A percentile compares a stretch with the other conserved stretches of the same genome.
Evolutionary conservation across 92 coral and sea anemone genomes (phyloP).

Genomic region (Phenganax marumi): DNA sequence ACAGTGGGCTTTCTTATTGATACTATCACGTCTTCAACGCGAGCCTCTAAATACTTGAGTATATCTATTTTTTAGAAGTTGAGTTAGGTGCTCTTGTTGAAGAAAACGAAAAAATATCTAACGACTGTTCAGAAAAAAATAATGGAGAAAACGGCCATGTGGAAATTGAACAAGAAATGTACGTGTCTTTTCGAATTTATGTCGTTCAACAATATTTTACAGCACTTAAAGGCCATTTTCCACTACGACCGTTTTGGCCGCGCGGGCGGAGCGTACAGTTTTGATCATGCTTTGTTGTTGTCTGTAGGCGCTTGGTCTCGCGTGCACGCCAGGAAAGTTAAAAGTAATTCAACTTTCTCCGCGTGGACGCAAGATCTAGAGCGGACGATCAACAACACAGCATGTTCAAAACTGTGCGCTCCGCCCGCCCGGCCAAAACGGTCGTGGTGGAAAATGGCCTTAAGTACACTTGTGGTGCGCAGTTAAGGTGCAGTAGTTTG

Average conservation of each 20-base stretch:
- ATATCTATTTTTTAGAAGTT: background rate
- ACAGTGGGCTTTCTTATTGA: background rate
- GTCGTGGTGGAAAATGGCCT: too few species aligned
- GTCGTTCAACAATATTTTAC: background rate
- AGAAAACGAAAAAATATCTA: conserved; percentile 10
- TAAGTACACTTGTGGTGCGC: background rate
- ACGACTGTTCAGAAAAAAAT: conserved; percentile 4
- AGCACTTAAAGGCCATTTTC: background rate
- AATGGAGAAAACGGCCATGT: conserved; percentile 12
- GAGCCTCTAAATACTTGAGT: background rate
- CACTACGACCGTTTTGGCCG: too few species aligned
- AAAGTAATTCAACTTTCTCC: too few species aligned
- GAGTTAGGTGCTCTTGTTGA: conserved; percentile 19
- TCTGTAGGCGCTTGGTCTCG: too few species aligned
- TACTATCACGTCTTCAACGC: background rate
- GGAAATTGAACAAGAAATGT: conserved; percentile 15
- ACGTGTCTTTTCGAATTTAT: background rate
- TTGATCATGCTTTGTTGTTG: too few species aligned
- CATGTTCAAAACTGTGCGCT: too few species aligned
- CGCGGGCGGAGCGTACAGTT: too few species aligned
- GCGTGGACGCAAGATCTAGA: too few species aligned
- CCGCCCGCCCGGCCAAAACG: too few species aligned
- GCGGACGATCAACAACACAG: too few species aligned
- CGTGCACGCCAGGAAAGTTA: too few species aligned
- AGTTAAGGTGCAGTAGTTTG: background rate